Evolutionary conservation across 2,113 vertebrate species (phyloP), one percentile per base, ranked within the genome.

Genomic region (Mustela lutreola): DNA sequence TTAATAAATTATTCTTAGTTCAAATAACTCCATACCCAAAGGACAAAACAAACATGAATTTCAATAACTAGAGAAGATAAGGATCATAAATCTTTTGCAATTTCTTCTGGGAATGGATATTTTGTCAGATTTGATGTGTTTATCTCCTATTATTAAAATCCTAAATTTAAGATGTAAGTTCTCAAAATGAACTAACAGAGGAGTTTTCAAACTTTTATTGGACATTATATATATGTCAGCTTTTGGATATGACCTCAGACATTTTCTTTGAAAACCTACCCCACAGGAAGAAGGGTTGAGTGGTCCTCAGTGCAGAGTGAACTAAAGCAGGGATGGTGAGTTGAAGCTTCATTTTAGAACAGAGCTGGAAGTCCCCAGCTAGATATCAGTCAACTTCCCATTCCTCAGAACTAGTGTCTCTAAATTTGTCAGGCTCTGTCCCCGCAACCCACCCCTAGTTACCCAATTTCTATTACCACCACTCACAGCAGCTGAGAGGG

Each of bases 1-100:
- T 96, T 97, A 96, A 94, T 95, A 88, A 80, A 95, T 94, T 96
- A 94, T 93, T 96, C 90, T 93, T 92, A 93, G 70, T 96, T 95
- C 56, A 93, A 94, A 92, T 89, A 97, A 84, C 63, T 95, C 7
- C 78, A 95, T 92, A 45, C 33, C 71, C 91, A 88, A 92, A 97
- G 70, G 67, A 85, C 21, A 94, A 97, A 97, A 70, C 39, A 91
- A 96, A 96, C 70, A 85, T 28, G 71, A 95, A 88, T 97, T 96
- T 96, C 94, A 97, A 96, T 95, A 95, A 98, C 67, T 39, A 94
- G 70, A 71, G 26, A 97, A 88, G 76, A 91, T 92, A 95, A 95
- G 31, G 15, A 82, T 95, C 80, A 84, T 95, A 92, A 90, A 94
- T 96, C 83, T 95, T 97, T 80, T 71, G 24, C 15, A 88, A 16